Evolutionary conservation across 1,140 invertebrate genomes (phyloP).

Genomic region (Hesperophylax magnus): DNA sequence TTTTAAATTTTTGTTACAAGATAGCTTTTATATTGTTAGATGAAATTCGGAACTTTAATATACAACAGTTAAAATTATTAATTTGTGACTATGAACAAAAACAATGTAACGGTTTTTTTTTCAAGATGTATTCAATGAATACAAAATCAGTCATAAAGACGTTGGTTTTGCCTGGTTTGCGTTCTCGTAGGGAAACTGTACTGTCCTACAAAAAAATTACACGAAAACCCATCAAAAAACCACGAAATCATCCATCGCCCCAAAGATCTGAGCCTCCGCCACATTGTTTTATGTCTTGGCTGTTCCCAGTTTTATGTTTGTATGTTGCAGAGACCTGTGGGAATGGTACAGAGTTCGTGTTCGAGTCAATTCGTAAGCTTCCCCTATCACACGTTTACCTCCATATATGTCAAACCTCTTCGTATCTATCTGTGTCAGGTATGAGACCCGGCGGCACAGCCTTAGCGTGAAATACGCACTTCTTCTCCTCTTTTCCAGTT

Average conservation of each 20-base stretch:
- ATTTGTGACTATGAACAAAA: too few species aligned
- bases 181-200: constrained; percentile 9
- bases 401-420: constrained; percentile 38
- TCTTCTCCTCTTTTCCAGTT: neutral
- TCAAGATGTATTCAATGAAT: too few species aligned
- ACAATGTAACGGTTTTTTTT: too few species aligned
- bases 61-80: too few species aligned
- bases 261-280: constrained; percentile 34
- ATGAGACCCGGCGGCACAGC: constrained; percentile 3
- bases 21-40: too few species aligned
- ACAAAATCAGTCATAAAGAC: too few species aligned
- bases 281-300: constrained; percentile 49
- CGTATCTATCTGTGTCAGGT: constrained; percentile 33
- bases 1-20: too few species aligned
- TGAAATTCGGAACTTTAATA: too few species aligned
- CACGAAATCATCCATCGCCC: constrained; percentile 24
- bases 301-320: constrained; percentile 70
- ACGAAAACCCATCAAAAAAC: constrained; percentile 53
- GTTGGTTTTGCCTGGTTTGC: neutral
- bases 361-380: constrained; percentile 81
- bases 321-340: constrained; percentile 82
- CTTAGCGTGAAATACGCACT: constrained; percentile 7
- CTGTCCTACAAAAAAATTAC: constrained; percentile 49
- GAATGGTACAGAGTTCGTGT: constrained; percentile 83
- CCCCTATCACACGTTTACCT: constrained; percentile 51